These are phyloP conservation scores for Antheraea pernyi DNA, from an alignment of 1,140 invertebrate genomes.

Conservation along the genomic window DNA sequence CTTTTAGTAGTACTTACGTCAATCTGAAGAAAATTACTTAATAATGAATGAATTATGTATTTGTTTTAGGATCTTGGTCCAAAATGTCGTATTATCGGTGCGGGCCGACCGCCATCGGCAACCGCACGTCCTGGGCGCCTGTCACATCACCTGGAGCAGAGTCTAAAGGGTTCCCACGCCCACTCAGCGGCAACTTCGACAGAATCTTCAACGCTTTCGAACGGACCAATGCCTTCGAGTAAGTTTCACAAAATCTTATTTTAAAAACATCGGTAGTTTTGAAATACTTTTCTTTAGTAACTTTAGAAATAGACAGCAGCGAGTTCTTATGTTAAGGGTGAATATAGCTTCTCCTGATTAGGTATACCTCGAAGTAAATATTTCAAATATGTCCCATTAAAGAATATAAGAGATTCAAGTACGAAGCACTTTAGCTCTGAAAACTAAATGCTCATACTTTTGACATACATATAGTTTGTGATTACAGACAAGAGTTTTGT, in stretches of 20 bases:
- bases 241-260: constrained; percentile 10
- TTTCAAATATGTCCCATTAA: too few relatives aligned
- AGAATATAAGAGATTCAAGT: too few relatives aligned
- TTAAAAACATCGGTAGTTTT: not conserved
- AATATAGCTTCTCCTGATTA: too few relatives aligned
- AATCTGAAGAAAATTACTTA: too few relatives aligned
- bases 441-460: too few relatives aligned
- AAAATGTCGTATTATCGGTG: constrained; percentile 82
- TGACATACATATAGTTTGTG: too few relatives aligned
- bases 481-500: too few relatives aligned
- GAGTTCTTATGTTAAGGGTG: too few relatives aligned
- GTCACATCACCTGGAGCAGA: constrained; percentile 77
- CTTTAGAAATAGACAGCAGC: too few relatives aligned
- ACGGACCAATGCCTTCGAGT: constrained; percentile 74
- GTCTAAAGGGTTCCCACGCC: constrained; percentile 47
- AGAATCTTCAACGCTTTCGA: constrained; percentile 78
- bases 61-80: constrained; percentile 29
- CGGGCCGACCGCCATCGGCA: constrained; percentile 80
- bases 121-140: constrained; percentile 84
- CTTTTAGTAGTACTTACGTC: too few relatives aligned
- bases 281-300: not conserved
- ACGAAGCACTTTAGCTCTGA: too few relatives aligned
- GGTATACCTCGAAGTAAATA: too few relatives aligned
- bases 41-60: constrained; percentile 11
- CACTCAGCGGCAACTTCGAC: constrained; percentile 73